Conservation (phyloP, 2,888 invertebrate genomes). For the Gisinianus flammeolus region DNA sequence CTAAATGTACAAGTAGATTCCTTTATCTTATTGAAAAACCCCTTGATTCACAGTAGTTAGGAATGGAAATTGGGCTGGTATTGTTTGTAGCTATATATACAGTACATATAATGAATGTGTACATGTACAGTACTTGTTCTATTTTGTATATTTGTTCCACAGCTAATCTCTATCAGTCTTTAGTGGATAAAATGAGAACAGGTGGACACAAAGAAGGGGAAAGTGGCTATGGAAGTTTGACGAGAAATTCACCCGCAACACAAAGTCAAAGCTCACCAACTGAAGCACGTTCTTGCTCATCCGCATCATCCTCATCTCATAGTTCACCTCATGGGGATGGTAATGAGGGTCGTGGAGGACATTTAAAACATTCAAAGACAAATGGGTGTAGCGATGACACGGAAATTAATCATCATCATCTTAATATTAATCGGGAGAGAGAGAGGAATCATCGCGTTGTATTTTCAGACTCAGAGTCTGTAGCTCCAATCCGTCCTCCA, state of each 20-base stretch:
- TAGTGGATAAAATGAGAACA: slow-evolving; percentile 71
- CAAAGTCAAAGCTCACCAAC: slow-evolving; percentile 49
- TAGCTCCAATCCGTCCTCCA: slow-evolving; percentile 73
- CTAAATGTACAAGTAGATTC: too few relatives aligned
- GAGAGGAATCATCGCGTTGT: slow-evolving; percentile 50
- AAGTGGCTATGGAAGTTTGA: slow-evolving; percentile 58
- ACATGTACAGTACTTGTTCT: too few relatives aligned
- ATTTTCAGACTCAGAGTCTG: slow-evolving; percentile 57
- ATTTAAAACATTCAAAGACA: too few relatives aligned
- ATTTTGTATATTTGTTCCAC: neutral
- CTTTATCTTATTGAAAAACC: too few relatives aligned
- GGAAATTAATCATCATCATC: neutral
- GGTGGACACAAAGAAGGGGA: slow-evolving; percentile 54
- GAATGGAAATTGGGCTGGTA: too few relatives aligned
- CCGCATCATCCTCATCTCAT: slow-evolving; percentile 44
- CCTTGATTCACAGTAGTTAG: too few relatives aligned
- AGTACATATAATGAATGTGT: too few relatives aligned
- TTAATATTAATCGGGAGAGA: neutral
- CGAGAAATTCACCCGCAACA: slow-evolving; percentile 52
- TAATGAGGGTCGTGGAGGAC: neutral
- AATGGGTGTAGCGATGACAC: slow-evolving; percentile 3
- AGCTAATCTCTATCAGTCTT: slow-evolving; percentile 85
- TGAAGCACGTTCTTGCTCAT: slow-evolving; percentile 55
- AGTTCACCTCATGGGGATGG: neutral
- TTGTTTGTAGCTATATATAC: too few relatives aligned